A percentile compares a stretch with the other conserved stretches of the same genome.
phyloP scores from a whole-genome alignment of 2,113 vertebrate genomes.

The Cisticola juncidis region DNA sequence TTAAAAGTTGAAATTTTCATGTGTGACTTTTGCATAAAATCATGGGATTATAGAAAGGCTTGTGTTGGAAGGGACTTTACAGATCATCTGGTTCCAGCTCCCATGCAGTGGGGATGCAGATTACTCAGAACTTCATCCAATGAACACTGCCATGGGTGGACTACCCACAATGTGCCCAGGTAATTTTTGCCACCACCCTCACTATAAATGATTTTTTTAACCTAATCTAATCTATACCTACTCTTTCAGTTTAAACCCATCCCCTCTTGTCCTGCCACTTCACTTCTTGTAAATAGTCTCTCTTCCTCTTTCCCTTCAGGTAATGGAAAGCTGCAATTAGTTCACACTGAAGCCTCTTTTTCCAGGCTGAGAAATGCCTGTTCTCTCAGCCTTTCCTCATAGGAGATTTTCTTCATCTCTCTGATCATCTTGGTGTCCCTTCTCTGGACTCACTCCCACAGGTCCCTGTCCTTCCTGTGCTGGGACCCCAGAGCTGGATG shows the following conservation, averaged over 20 bases:
- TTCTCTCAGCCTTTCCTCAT: not conserved
- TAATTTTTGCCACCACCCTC: not conserved
- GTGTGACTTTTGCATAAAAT: not conserved
- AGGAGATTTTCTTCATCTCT: not conserved
- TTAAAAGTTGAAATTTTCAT: not conserved
- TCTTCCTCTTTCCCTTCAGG: not conserved
- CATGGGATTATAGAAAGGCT: not conserved
- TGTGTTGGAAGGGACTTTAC: not conserved
- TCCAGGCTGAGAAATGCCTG: not conserved
- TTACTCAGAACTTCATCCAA: not conserved
- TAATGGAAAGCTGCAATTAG: not conserved
- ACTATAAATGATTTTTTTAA: not conserved
- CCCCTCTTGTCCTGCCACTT: not conserved
- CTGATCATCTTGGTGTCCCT: no score
- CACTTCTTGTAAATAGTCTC: not conserved
- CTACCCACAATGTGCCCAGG: not conserved
- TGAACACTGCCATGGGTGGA: no score
- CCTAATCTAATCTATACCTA: not conserved
- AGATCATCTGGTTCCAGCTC: not conserved
- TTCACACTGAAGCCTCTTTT: rapidly evolving
- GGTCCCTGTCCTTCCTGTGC: not conserved
- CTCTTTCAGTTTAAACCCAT: not conserved
- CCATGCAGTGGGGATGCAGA: no score
- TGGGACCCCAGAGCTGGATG: rapidly evolving
- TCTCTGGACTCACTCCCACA: rapidly evolving